Evolutionary conservation across 2,888 invertebrate species (phyloP), one percentile per base, ranked within the genome.

Genomic region (Agrochola lychnidis): DNA sequence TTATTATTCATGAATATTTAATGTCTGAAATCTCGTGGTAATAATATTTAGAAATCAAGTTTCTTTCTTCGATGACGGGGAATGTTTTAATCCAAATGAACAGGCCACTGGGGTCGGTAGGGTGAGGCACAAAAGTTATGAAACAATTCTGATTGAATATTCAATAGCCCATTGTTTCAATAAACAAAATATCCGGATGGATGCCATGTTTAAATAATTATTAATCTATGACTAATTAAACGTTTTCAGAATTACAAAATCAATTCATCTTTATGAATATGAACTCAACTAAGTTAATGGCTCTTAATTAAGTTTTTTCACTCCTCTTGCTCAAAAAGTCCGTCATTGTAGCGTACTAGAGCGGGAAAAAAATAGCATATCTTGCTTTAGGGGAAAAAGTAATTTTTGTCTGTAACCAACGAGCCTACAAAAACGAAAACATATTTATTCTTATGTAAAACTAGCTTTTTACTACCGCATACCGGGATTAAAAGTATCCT

Each of bases 1-100:
- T 85, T 84, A 84, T 86, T 79, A 83, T 84, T 88, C 89, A 89
- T 90, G 89, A 89, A 90, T 89, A 89, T 89, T 89, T 89, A 85
- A 82, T 76, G 68, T 75, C 53, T 68, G 78, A 79, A 86, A 84
- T 87, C 83, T 83, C 83, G 45, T 79, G 78, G 69, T 79, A 82
- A 81, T 84, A 85, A 89, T 85, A 84, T 82, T 89, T 88, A 75
- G 78, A 79, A 83, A 87, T 77, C 82, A 83, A 86, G 72, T 75
- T 79, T 78, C 67, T 82, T 84, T 86, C 82, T 63, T 74, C 77
- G 73, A 85, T 83, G 70, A 79, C 70, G 72, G 25, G n/a, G 64
- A 75, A 67, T 80, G 67, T 79, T 77, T 74, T 74, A 80, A 88
- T 71, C 66, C 72, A 80, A 79, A 86, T 70, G 66, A 76, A 83